Evolutionary conservation across 2,797 vertebrate species (phyloP), one percentile per base, ranked within the genome.

Genomic region (Sebastes flavidus): DNA sequence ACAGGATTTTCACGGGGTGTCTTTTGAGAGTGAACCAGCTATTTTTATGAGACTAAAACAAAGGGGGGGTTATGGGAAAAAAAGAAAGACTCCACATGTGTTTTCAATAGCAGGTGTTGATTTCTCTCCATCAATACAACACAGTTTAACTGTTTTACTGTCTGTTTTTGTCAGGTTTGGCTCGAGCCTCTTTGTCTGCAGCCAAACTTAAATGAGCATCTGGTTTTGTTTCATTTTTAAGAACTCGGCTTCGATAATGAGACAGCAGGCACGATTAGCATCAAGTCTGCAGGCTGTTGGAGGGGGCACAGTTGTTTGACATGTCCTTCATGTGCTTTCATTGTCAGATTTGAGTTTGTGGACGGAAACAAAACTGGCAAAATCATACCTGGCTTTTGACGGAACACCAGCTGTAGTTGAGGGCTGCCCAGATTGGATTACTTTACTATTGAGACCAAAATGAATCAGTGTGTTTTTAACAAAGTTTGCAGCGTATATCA

Each of bases 91-190:
- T 5, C 16, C 60, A 36, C 72, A 74, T 29, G 7, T 66, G 79
- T 84, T 77, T 89, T 65, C 42, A 83, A 78, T 82, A 67, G 38
- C 86, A 87, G 82, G 79, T 85, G 88, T 78, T 87, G 78, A 89
- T 86, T 81, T 83, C 49, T 75, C 36, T 25, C 56, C 78, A 54
- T 79, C 79, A 59, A 3, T 68, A 6, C 75, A 49, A 69, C 75
- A 32, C 77, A 36, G 60, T 55, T 34, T 8, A 55, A 34, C 58
- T 16, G 81, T 69, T 88, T 86, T 30, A 78, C 68, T 65, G 84
- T 77, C 65, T 78, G 63, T 67, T 62, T 85, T 58, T 61, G 72
- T 82, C 71, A 69, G 25, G 27, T 84, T 81, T 77, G 81, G 81
- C 83, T 66, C 54, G 1, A 80, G 68, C 13, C 38, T 59, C 52